These are phyloP conservation scores for Sarcophaga peregrina DNA, from an alignment of 1,140 invertebrate species.

Conservation along the genomic window DNA sequence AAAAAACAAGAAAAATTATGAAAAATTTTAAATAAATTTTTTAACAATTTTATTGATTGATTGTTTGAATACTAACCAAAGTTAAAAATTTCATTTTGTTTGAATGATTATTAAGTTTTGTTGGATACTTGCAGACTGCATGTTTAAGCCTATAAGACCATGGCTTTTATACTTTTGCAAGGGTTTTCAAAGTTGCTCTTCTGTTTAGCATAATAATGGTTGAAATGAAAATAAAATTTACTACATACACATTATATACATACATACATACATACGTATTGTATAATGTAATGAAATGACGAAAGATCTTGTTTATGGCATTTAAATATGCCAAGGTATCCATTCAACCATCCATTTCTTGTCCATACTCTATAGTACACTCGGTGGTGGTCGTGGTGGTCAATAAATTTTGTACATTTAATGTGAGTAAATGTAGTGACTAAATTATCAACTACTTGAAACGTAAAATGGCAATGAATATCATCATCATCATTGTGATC, in stretches of 20 bases:
- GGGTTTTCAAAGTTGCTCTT: not conserved
- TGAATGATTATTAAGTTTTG: not conserved
- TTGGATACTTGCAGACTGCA: constrained; percentile 6
- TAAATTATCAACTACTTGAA: constrained; percentile 5
- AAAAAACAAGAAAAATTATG: constrained; percentile 6
- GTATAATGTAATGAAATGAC: not conserved
- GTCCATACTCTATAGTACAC: not conserved
- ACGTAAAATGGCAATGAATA: not conserved
- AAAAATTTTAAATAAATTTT: constrained; percentile 10
- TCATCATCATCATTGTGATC: not conserved
- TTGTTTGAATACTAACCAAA: constrained; percentile 52
- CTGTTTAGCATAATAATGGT: not conserved
- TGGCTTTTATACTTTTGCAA: constrained; percentile 41
- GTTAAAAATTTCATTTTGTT: constrained; percentile 58
- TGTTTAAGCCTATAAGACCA: not conserved
- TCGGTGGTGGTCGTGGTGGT: not conserved
- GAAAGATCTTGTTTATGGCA: constrained; percentile 29
- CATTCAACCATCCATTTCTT: constrained; percentile 18
- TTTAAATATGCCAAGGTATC: constrained; percentile 41
- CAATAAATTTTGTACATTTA: not conserved
- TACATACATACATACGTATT: not conserved
- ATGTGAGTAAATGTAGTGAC: not conserved
- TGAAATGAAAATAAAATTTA: not conserved
- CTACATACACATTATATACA: not conserved
- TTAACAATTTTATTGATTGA: not conserved